These are phyloP conservation scores for Chironomus tepperi DNA, from an alignment of 1,140 invertebrate genomes.

Conservation along the genomic window DNA sequence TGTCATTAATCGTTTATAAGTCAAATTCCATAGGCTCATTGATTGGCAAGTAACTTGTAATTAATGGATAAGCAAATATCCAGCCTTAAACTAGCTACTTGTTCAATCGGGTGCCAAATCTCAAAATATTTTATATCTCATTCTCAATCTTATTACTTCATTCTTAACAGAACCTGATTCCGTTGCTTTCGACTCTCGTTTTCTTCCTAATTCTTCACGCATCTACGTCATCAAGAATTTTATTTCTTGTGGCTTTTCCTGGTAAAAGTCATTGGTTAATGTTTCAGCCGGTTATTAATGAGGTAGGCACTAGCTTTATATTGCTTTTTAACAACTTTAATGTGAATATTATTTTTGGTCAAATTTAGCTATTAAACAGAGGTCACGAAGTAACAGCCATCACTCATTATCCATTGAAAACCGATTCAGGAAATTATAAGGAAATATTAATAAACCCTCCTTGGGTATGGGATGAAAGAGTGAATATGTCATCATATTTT, in stretches of 20 bases:
- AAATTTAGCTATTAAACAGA: conserved; percentile 38
- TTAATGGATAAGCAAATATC: too few species aligned
- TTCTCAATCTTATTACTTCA: too few species aligned
- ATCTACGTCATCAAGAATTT: conserved; percentile 30
- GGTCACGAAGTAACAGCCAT: conserved; percentile 54
- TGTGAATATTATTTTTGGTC: not conserved
- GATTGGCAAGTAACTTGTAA: too few species aligned
- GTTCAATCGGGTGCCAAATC: too few species aligned
- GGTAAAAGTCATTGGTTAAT: conserved; percentile 45
- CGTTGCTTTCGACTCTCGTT: not conserved
- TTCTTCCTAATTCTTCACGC: not conserved
- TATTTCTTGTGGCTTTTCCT: conserved; percentile 39
- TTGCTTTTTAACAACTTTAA: not conserved
- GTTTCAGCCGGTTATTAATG: conserved; percentile 45
- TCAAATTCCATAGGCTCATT: too few species aligned
- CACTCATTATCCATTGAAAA: conserved; percentile 40
- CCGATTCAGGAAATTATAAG: conserved; percentile 42
- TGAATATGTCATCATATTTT: conserved; percentile 35
- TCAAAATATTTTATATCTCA: too few species aligned
- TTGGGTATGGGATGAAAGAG: conserved; percentile 43
- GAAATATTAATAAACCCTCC: conserved; percentile 43
- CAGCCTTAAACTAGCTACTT: too few species aligned
- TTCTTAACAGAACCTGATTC: too few species aligned
- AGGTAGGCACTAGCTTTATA: conserved; percentile 27
- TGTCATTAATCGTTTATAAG: too few species aligned